phyloP scores from a whole-genome alignment of 2,797 vertebrate genomes.

The Spondyliosoma cantharus region DNA sequence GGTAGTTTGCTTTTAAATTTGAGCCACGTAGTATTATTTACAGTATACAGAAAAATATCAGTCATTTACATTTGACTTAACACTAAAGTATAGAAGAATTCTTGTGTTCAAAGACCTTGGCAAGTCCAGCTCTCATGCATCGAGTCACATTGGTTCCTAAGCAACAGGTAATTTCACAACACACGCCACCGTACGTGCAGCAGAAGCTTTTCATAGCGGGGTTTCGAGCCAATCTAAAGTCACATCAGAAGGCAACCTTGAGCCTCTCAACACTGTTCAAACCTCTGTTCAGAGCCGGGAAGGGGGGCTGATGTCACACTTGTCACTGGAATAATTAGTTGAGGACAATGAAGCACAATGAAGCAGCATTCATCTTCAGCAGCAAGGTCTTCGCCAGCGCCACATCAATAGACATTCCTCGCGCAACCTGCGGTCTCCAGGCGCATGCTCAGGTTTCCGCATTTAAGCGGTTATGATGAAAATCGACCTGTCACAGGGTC shows the following conservation, averaged over 20 bases:
- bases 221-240: constrained; percentile 71
- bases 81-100: constrained; percentile 31
- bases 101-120: constrained; percentile 74
- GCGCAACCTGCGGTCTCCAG: constrained; percentile 61
- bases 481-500: constrained; percentile 26
- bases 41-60: constrained; percentile 1
- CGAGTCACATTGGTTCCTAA: constrained; percentile 83
- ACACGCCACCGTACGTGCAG: constrained; percentile 53
- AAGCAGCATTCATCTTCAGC: constrained; percentile 70
- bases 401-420: constrained; percentile 70
- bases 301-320: constrained; percentile 45
- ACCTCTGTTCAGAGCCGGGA: constrained; percentile 47
- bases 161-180: constrained; percentile 86
- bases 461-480: constrained; percentile 44
- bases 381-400: constrained; percentile 55
- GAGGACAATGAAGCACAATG: constrained; percentile 76
- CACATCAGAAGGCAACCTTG: constrained; percentile 75
- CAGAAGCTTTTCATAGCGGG: constrained; percentile 72
- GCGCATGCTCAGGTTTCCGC: constrained; percentile 50
- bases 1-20: not conserved
- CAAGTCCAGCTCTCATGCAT: constrained; percentile 63
- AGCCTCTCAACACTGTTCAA: constrained; percentile 64
- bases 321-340: constrained; percentile 72
- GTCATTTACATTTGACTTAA: constrained; percentile 32
- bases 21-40: not conserved